Evolutionary conservation across 2,888 invertebrate genomes (phyloP).

Genomic region (Thelaira solivaga): DNA sequence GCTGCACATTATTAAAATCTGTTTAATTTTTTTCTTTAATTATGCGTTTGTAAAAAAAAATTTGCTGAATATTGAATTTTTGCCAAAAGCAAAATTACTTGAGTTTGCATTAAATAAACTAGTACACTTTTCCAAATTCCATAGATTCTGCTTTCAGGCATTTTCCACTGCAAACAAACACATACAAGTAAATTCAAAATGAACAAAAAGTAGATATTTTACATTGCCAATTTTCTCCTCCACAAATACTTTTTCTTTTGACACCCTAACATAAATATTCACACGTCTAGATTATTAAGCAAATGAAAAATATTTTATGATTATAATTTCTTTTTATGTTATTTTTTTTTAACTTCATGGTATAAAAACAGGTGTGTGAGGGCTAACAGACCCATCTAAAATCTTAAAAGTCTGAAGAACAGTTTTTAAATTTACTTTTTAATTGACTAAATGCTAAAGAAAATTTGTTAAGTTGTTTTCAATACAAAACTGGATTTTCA

Average conservation of each 20-base stretch:
- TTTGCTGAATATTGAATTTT: neutral
- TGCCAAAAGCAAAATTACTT: neutral
- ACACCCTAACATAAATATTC: slow-evolving; percentile 37
- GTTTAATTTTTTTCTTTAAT: neutral
- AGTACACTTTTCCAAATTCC: no score
- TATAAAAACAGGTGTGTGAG: slow-evolving; percentile 30
- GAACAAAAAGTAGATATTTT: no score
- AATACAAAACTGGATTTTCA: no score
- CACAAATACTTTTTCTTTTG: slow-evolving; percentile 21
- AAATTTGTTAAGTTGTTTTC: no score
- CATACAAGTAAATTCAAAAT: neutral
- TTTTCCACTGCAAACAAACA: neutral
- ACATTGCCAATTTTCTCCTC: neutral
- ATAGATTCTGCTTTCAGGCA: neutral
- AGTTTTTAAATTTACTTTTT: no score
- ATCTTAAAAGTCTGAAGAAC: no score
- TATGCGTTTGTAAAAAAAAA: neutral
- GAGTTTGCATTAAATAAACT: neutral
- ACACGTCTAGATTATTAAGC: slow-evolving; percentile 34
- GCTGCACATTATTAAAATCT: no score
- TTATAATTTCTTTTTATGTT: no score
- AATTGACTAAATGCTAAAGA: no score
- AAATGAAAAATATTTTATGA: slow-evolving; percentile 10
- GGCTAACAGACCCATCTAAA: no score
- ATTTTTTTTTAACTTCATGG: no score